Conservation (phyloP, 1,140 invertebrate genomes). For the Cecropterus lyciades region DNA sequence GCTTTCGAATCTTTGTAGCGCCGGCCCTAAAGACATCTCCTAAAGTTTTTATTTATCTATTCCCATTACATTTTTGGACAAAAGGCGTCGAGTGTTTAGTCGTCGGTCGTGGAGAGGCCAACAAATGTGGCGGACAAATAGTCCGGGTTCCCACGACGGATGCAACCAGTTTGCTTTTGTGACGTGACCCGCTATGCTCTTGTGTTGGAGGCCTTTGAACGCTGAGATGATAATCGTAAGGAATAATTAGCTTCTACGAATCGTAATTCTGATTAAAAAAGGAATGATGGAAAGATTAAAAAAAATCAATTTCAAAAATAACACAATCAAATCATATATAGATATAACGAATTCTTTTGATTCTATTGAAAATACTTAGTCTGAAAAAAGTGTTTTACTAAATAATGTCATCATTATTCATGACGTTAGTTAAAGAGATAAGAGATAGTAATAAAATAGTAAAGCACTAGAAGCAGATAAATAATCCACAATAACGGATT, state of each 20-base stretch:
- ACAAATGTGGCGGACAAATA: slow-evolving; percentile 71
- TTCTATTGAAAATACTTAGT: not conserved
- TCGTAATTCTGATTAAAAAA: not conserved
- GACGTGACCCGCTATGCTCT: slow-evolving; percentile 41
- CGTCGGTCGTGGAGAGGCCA: slow-evolving; percentile 55
- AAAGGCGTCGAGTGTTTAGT: slow-evolving; percentile 80
- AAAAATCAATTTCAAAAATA: not conserved
- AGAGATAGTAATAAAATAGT: slow-evolving; percentile 3
- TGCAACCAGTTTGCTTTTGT: slow-evolving; percentile 50
- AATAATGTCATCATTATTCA: not conserved
- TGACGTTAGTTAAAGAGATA: not conserved
- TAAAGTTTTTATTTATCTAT: slow-evolving; percentile 75
- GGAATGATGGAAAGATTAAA: too few species aligned
- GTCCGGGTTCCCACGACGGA: slow-evolving; percentile 64
- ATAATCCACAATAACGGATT: slow-evolving; percentile 31
- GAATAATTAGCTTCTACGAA: slow-evolving; percentile 3
- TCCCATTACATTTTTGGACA: slow-evolving; percentile 81
- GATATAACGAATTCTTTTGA: not conserved
- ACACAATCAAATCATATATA: not conserved
- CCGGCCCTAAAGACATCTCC: slow-evolving; percentile 55
- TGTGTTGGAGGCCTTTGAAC: slow-evolving; percentile 14
- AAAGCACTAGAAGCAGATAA: slow-evolving; percentile 23
- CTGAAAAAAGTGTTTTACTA: too few species aligned
- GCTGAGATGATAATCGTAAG: slow-evolving; percentile 2
- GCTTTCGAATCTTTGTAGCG: slow-evolving; percentile 53